Base-by-base conservation (phyloP, 1,140 invertebrate genomes). In the Brachionus koreanus region DNA sequence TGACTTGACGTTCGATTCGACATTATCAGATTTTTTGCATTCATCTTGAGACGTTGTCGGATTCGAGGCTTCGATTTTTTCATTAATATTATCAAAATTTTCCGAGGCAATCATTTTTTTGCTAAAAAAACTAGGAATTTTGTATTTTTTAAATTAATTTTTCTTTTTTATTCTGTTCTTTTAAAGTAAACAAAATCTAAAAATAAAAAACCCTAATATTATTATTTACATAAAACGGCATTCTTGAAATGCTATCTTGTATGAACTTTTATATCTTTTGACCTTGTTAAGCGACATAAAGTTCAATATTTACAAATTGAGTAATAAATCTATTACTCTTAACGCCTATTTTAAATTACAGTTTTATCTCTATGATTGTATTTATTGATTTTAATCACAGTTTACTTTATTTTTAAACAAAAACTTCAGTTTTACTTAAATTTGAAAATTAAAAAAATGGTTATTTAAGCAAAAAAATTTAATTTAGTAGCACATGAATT, bases 91-190 rank as follows among this genome's bases (percentile, higher is more conserved):
- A 25, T 69, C 65, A 16, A 69, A 69, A 69, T 69, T 69, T 69
- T 69, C 37, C n/a, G 65, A 39, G 33, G 65, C 65, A 69, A 69
- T 69, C 65, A 69, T 69, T 69, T 69, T 37, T 37, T 65, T 65
- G n/a, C 29, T 10, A 10, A 33, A 33, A 33, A 33, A 12, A 12
- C 25, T 63, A 23, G 57, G 25, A 33, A 33, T 65, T 65, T 33
- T 33, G n/a, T 46, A 65, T 37, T 23, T 37, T 23, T 57, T 1
- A 57, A 57, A 65, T 33, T 65, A n/a, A n/a, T 33, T n/a, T 65
- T 37, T 23, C 9, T n/a, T 65, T 65, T 65, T 65, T 65, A 65
- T 65, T 65, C 29, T 65, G 63, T 65, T 65, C n/a, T 65, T 10
- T 65, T 23, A 65, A 33, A 33, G 33, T 37, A 65, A 65, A 65